Conservation (phyloP, 2,113 vertebrate species). For the Sigmodon hispidus region DNA sequence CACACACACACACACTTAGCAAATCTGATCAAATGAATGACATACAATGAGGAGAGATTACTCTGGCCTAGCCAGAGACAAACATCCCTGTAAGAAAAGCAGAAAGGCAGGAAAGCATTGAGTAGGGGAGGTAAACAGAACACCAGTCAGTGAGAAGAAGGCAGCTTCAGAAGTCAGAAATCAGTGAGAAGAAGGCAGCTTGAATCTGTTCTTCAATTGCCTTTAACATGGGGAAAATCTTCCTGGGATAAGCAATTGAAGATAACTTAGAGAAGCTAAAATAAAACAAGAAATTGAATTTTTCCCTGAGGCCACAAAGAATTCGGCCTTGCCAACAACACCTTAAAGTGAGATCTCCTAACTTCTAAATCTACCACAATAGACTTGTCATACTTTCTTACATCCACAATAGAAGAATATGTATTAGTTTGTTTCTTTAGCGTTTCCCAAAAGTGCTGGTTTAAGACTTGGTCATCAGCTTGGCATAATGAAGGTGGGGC, state of each 20-base stretch:
- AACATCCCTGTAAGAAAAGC: neutral
- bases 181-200: neutral
- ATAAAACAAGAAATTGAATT: neutral
- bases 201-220: neutral
- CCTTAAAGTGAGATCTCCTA: neutral
- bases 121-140: neutral
- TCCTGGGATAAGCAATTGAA: neutral
- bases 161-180: neutral
- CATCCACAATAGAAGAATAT: neutral
- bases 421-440: neutral
- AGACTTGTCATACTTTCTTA: slow-evolving; percentile 19
- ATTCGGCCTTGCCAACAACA: neutral
- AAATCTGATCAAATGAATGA: neutral
- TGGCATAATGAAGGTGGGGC: neutral
- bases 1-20: neutral
- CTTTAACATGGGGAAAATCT: neutral
- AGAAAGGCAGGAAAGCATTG: neutral
- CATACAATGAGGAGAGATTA: neutral
- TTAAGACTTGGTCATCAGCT: neutral
- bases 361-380: neutral
- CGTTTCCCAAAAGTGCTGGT: neutral
- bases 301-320: neutral
- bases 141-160: neutral
- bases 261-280: neutral
- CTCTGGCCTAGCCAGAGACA: neutral